Conservation (phyloP, 2,113 vertebrate genomes). For the Chamaea fasciata region DNA sequence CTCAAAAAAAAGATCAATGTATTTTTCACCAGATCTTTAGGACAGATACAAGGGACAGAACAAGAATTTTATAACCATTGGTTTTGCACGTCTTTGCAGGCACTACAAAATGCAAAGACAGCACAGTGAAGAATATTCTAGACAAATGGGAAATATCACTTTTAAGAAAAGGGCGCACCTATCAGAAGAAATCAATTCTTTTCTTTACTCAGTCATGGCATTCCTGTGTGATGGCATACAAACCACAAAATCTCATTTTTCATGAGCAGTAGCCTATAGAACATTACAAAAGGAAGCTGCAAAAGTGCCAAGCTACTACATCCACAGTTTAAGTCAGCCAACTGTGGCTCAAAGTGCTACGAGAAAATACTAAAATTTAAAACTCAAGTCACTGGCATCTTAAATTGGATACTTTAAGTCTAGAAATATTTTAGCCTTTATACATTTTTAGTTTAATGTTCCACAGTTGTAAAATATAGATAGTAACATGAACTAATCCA, state of each 20-base stretch:
- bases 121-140: background rate
- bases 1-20: background rate
- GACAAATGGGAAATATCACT: background rate
- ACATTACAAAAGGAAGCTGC: background rate
- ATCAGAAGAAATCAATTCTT: background rate
- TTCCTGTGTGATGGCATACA: background rate
- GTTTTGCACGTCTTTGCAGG: background rate
- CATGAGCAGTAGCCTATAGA: background rate
- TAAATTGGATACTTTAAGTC: background rate
- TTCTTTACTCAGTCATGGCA: background rate
- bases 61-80: background rate
- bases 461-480: background rate
- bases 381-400: background rate
- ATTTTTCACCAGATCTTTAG: background rate
- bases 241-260: background rate
- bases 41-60: background rate
- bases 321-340: background rate
- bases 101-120: background rate
- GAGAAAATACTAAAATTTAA: background rate
- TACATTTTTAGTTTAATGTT: background rate
- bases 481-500: background rate
- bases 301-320: background rate
- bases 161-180: background rate
- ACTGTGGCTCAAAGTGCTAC: background rate
- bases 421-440: background rate